Evolutionary conservation across 1,140 invertebrate genomes (phyloP).

Genomic region (Protaetia brevitarsis): DNA sequence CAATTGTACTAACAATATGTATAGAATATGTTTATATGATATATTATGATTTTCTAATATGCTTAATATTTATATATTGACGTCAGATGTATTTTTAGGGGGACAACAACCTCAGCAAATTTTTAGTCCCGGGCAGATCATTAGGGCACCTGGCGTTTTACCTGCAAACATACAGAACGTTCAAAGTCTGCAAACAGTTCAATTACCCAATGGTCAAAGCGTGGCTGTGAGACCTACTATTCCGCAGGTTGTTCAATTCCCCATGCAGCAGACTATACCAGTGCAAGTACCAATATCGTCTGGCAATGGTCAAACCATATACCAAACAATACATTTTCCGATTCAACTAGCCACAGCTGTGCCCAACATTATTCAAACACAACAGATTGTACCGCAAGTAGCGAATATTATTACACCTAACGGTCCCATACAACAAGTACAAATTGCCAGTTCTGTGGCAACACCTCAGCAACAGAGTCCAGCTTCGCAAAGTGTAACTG

Average conservation of each 20-base stretch:
- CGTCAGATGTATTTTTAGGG: constrained; percentile 39
- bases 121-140: constrained; percentile 47
- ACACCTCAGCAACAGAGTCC: constrained; percentile 31
- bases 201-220: constrained; percentile 67
- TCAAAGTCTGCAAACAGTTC: constrained; percentile 53
- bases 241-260: constrained; percentile 70
- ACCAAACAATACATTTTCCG: constrained; percentile 90
- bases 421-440: constrained; percentile 77
- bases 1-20: too few species aligned
- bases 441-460: constrained; percentile 53
- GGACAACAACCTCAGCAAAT: constrained; percentile 53
- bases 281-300: constrained; percentile 90
- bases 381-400: constrained; percentile 63
- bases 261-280: constrained; percentile 82
- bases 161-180: constrained; percentile 40
- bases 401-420: constrained; percentile 83
- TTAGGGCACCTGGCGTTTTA: constrained; percentile 41
- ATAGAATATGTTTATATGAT: too few species aligned
- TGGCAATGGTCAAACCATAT: constrained; percentile 85
- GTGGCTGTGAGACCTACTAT: constrained; percentile 56
- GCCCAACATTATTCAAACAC: constrained; percentile 55
- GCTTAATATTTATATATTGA: not conserved
- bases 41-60: not conserved
- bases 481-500: constrained; percentile 40
- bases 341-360: constrained; percentile 66